These are phyloP conservation scores for Pantherophis vulpinus DNA, from an alignment of 2,797 vertebrate genomes.

Conservation along the genomic window DNA sequence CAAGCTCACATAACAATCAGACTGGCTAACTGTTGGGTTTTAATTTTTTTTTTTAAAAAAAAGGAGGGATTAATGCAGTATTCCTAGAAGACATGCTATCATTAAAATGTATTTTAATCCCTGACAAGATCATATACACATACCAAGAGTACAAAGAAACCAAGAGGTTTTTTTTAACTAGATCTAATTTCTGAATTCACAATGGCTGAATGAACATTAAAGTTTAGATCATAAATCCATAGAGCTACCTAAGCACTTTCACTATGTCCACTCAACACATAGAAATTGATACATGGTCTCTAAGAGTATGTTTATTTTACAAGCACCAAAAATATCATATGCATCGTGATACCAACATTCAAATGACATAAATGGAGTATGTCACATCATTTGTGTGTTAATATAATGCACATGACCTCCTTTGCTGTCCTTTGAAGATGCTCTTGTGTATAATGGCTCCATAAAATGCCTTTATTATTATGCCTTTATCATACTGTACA, in stretches of 20 bases:
- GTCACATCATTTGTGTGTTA: neutral
- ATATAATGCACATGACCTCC: neutral
- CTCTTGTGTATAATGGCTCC: neutral
- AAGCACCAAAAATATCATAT: neutral
- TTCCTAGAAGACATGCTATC: neutral
- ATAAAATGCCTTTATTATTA: neutral
- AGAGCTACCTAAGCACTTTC: neutral
- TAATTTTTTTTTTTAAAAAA: conserved; percentile 18
- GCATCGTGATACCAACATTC: neutral
- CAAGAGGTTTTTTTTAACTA: neutral
- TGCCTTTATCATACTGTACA: neutral
- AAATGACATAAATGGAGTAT: too few relatives aligned
- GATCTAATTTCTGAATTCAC: neutral
- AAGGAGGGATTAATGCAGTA: neutral
- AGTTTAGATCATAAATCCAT: neutral
- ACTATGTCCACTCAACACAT: neutral
- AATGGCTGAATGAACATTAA: neutral
- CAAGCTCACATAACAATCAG: conserved; percentile 77
- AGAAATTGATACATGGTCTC: neutral
- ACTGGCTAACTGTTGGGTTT: conserved; percentile 67
- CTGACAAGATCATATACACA: neutral
- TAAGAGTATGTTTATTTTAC: neutral
- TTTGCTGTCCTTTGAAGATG: neutral
- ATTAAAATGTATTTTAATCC: neutral
- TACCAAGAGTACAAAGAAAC: neutral